A percentile compares a stretch with the other conserved stretches of the same genome.
Evolutionary conservation across 2,113 vertebrate species (phyloP).

Genomic region (Hemichromis elongatus): DNA sequence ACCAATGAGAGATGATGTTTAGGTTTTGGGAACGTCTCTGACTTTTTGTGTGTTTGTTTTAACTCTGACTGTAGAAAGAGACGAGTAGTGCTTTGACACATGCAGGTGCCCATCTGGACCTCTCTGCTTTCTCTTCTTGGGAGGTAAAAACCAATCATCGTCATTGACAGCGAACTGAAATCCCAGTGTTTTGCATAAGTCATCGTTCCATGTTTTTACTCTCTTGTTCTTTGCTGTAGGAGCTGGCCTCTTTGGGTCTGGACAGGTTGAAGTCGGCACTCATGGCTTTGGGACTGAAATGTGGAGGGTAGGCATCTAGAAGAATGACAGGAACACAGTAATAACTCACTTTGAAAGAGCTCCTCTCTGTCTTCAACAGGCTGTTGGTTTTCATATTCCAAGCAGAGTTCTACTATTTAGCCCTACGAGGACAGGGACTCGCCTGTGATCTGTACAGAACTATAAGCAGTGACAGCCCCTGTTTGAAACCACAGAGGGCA

Average conservation of each 20-base stretch:
- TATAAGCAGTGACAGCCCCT: not conserved
- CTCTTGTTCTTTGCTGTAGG: conserved; percentile 64
- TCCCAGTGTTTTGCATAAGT: not conserved
- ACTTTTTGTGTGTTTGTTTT: not conserved
- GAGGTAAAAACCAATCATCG: conserved; percentile 75
- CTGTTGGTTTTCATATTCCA: not conserved
- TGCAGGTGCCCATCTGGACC: conserved; percentile 93
- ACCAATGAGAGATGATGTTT: not conserved
- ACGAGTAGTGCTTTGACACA: conserved; percentile 96
- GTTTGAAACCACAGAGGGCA: not conserved
- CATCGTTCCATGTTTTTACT: not conserved
- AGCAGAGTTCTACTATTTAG: not conserved
- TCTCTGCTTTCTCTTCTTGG: conserved; percentile 98
- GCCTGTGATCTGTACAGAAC: not conserved
- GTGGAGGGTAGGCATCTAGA: conserved; percentile 85
- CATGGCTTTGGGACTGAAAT: conserved; percentile 93
- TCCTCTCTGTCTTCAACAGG: not conserved
- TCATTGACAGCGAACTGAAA: accelerated
- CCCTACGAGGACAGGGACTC: not conserved
- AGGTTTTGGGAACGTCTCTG: not conserved
- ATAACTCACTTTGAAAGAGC: not conserved
- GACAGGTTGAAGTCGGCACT: conserved; percentile 97
- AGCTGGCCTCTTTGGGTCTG: conserved; percentile 93
- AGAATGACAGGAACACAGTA: not conserved
- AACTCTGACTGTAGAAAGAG: conserved; percentile 82